Evolutionary conservation across 2,797 vertebrate species (phyloP).

Genomic region (Schizopygopsis pylzovi): DNA sequence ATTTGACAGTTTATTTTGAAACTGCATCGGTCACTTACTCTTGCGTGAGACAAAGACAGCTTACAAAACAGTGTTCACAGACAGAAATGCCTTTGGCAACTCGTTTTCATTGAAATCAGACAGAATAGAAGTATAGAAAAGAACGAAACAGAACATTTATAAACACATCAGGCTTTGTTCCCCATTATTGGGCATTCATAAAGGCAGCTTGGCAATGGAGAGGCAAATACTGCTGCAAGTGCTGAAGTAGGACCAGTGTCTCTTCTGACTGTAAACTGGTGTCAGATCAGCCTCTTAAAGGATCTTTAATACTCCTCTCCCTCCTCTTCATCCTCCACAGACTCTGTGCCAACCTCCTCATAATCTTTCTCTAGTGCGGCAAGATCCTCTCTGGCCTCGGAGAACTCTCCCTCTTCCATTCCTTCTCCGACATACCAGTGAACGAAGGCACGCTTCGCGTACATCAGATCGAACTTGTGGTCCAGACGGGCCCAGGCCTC

Average conservation of each 20-base stretch:
- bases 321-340: constrained; percentile 80
- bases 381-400: constrained; percentile 88
- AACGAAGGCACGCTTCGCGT: constrained; percentile 89
- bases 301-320: constrained; percentile 81
- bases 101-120: constrained; percentile 25
- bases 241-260: constrained; percentile 6
- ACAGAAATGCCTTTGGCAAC: constrained; percentile 26
- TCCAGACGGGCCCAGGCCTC: constrained; percentile 90
- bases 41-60: constrained; percentile 12
- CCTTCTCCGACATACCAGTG: constrained; percentile 92
- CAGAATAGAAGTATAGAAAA: constrained; percentile 31
- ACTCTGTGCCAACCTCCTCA: constrained; percentile 85
- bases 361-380: constrained; percentile 90
- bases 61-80: constrained; percentile 36
- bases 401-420: constrained; percentile 91
- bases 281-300: not conserved
- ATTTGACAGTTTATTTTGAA: constrained; percentile 27
- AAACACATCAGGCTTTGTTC: not conserved
- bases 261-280: constrained; percentile 5
- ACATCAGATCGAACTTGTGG: constrained; percentile 94
- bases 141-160: constrained; percentile 32
- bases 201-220: constrained; percentile 15
- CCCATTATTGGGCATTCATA: constrained; percentile 19
- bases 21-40: constrained; percentile 5
- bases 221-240: constrained; percentile 37